A percentile compares a stretch with the other conserved stretches of the same genome.
phyloP scores from a whole-genome alignment of 2,888 invertebrate genomes.

The Dryocosmus kuriphilus region DNA sequence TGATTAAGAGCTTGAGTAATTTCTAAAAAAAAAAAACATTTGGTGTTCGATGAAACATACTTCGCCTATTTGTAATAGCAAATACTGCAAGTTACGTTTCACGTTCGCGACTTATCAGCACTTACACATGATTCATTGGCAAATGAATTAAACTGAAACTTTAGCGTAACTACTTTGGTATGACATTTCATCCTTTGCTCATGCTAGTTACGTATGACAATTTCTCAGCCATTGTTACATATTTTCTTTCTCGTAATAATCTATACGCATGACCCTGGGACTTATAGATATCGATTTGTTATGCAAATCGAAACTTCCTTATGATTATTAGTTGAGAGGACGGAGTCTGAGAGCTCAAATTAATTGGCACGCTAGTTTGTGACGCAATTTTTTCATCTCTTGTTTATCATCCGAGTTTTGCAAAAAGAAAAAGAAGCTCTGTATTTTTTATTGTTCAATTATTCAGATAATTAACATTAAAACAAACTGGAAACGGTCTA shows the following conservation, averaged over 20 bases:
- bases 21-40: constrained; percentile 64
- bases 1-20: constrained; percentile 58
- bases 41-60: constrained; percentile 55
- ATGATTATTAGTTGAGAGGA: constrained; percentile 36
- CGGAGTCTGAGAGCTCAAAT: constrained; percentile 21
- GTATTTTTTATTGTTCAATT: neutral
- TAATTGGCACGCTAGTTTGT: constrained; percentile 23
- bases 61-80: constrained; percentile 53
- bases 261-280: constrained; percentile 19
- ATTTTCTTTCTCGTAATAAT: constrained; percentile 35
- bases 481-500: too few relatives aligned
- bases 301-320: constrained; percentile 40
- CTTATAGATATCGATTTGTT: constrained; percentile 25
- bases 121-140: constrained; percentile 54
- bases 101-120: constrained; percentile 21
- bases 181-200: constrained; percentile 51
- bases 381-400: constrained; percentile 32
- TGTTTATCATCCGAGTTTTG: neutral
- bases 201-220: constrained; percentile 29
- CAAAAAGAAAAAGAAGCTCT: neutral
- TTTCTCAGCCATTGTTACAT: constrained; percentile 36
- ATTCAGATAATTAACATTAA: too few relatives aligned
- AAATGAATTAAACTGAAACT: constrained; percentile 47
- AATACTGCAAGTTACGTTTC: constrained; percentile 43
- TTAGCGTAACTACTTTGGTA: constrained; percentile 51